Evolutionary conservation across 2,113 vertebrate genomes (phyloP), one percentile per base, ranked within the genome.

Genomic region (Paraplagusia blochii): DNA sequence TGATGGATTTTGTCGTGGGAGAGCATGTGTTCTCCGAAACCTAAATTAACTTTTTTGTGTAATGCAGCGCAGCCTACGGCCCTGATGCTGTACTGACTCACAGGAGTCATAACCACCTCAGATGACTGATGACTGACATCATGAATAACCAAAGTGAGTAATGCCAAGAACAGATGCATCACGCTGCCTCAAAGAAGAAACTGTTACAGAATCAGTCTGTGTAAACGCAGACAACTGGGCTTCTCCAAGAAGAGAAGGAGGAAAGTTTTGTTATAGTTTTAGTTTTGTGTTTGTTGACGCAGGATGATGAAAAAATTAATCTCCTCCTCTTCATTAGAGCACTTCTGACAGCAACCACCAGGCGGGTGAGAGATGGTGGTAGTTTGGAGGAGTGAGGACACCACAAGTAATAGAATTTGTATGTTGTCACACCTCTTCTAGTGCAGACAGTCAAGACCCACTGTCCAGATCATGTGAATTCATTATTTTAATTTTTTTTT

Each of bases 21-120:
- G 38, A 40, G 38, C 4, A 11, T 2, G 38, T 39, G 38, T 10
- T 39, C 12, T 39, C 4, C 36, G n/a, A 10, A 11, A 39, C 38
- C 12, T 39, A 4, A 38, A 11, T 38, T 38, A 10, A 8, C 36
- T 38, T 8, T 6, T 29, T 40, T 40, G 38, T 12, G 38, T 11
- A 40, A 38, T 36, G 11, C 69, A 38, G 40, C 64, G 46, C 57
- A 56, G 60, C 36, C 11, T 66, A 50, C 75, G 66, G 76, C 67
- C 49, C 42, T 46, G 70, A 34, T 70, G 73, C 58, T 9, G 47
- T 8, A 16, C 1, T 80, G 77, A 80, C 68, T 83, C 77, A 82
- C 29, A 63, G 49, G 58, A 53, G 72, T 65, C 53, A 16, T 43
- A 70, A 50, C 39, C 38, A 39, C 38, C 38, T 39, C 38, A 10